Evolutionary conservation across 2,888 invertebrate species (phyloP).

Genomic region (Watsonalla cultraria): DNA sequence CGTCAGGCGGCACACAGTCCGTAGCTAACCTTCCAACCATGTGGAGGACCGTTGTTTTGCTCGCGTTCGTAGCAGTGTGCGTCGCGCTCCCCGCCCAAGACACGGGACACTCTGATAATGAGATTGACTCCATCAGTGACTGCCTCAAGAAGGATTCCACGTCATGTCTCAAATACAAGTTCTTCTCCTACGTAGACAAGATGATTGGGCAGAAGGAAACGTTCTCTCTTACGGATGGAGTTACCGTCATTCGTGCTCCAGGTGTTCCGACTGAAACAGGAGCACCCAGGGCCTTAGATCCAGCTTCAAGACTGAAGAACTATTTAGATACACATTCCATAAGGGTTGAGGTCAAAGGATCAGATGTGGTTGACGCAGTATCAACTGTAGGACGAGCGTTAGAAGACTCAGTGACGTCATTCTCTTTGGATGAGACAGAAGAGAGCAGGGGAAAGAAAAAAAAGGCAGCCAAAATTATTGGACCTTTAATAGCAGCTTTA

Average conservation of each 20-base stretch:
- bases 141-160: constrained; percentile 90
- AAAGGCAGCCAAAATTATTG: constrained; percentile 88
- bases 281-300: constrained; percentile 86
- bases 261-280: constrained; percentile 85
- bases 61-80: constrained; percentile 71
- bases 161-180: constrained; percentile 91
- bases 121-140: constrained; percentile 88
- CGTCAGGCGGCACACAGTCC: constrained; percentile 57
- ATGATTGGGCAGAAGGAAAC: constrained; percentile 89
- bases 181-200: constrained; percentile 92
- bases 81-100: constrained; percentile 85
- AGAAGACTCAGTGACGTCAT: constrained; percentile 83
- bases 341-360: constrained; percentile 90
- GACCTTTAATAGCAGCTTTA: constrained; percentile 86
- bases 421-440: constrained; percentile 81
- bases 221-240: constrained; percentile 88
- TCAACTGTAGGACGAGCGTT: constrained; percentile 89
- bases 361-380: constrained; percentile 89
- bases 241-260: constrained; percentile 88
- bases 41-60: constrained; percentile 57
- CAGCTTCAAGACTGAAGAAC: constrained; percentile 83
- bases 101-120: constrained; percentile 84
- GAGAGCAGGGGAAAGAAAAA: constrained; percentile 84
- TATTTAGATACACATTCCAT: constrained; percentile 90
- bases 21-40: constrained; percentile 51